phyloP scores from a whole-genome alignment of 2,797 vertebrate genomes.

The Tarsius wallacei region DNA sequence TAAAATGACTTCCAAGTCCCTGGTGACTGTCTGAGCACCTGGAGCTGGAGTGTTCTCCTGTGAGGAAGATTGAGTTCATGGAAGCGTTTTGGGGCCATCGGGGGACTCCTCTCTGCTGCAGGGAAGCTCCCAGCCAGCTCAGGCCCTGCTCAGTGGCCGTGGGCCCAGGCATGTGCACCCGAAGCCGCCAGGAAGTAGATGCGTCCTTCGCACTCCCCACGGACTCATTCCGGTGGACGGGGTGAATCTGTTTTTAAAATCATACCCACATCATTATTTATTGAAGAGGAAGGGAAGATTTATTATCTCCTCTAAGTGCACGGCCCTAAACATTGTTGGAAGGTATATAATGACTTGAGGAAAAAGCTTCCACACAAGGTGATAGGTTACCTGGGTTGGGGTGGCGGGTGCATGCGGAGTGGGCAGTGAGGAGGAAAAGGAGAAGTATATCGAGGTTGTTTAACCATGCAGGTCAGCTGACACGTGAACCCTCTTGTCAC shows the following conservation, averaged over 20 bases:
- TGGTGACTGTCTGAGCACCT: slow-evolving; percentile 89
- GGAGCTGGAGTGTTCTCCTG: slow-evolving; percentile 89
- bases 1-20: slow-evolving; percentile 90
- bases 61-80: slow-evolving; percentile 91
- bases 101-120: slow-evolving; percentile 86
- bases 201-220: rapidly evolving
- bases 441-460: not conserved
- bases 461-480: not conserved
- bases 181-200: not conserved
- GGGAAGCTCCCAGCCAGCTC: slow-evolving; percentile 78
- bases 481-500: not conserved
- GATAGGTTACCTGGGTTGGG: not conserved
- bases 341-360: not conserved
- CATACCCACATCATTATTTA: not conserved
- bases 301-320: not conserved
- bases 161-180: not conserved
- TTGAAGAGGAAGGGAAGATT: not conserved
- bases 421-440: not conserved
- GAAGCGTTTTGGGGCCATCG: slow-evolving; percentile 90
- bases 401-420: rapidly evolving
- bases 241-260: not conserved
- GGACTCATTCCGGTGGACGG: not conserved
- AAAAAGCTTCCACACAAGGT: not conserved
- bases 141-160: not conserved
- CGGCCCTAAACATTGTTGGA: not conserved